A percentile compares a stretch with the other conserved stretches of the same genome.
Conservation (phyloP, 2,113 vertebrate species). For the Carassius gibelio region DNA sequence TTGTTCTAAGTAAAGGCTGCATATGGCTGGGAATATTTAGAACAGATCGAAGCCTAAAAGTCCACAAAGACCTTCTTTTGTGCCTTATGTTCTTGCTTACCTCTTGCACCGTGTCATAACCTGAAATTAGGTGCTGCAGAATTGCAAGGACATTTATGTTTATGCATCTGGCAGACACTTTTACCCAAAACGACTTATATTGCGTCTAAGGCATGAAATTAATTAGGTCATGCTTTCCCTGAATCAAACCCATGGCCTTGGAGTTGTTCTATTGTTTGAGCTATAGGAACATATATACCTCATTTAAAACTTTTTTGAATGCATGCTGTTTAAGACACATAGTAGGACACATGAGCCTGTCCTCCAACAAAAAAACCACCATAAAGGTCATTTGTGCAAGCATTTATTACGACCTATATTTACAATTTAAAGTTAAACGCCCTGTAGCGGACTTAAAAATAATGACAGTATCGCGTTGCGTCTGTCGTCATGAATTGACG, state of each 20-base stretch:
- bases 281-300: neutral
- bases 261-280: neutral
- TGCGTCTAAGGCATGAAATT: neutral
- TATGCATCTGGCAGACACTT: neutral
- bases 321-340: neutral
- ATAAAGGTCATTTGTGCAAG: no score
- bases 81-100: conserved; percentile 14
- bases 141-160: neutral
- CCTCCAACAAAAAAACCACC: no score
- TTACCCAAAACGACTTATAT: neutral
- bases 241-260: neutral
- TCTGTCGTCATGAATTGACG: no score
- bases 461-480: no score
- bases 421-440: no score
- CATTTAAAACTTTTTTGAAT: neutral
- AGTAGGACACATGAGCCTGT: neutral
- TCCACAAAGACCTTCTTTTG: neutral
- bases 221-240: neutral
- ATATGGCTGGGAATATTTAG: conserved; percentile 30
- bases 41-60: conserved; percentile 16
- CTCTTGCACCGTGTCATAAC: neutral
- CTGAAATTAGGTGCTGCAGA: neutral
- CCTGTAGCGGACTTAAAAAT: no score
- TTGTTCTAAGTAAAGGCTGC: conserved; percentile 48
- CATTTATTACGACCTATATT: no score